phyloP scores from a whole-genome alignment of 2,113 vertebrate species.

The Orycteropus afer region DNA sequence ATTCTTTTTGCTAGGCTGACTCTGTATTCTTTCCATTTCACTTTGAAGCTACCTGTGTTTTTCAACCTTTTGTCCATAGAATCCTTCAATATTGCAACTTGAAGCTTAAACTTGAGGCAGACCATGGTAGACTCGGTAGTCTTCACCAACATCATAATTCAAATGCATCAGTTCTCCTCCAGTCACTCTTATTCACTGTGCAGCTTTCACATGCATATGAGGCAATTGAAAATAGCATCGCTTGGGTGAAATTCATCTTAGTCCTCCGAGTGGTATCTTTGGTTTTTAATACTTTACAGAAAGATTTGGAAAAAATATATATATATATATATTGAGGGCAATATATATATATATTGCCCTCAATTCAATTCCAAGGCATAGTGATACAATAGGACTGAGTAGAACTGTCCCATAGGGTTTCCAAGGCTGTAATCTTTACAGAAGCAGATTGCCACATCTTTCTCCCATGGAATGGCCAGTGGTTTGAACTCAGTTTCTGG shows the following conservation, averaged over 20 bases:
- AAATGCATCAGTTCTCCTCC: neutral
- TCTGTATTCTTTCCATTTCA: too few relatives aligned
- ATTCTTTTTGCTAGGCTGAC: too few relatives aligned
- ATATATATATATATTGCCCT: too few relatives aligned
- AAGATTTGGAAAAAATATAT: too few relatives aligned
- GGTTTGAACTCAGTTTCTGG: too few relatives aligned
- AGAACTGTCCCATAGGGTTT: too few relatives aligned
- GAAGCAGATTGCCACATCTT: neutral
- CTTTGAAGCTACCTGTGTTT: too few relatives aligned
- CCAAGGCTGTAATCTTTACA: neutral
- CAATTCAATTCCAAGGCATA: neutral
- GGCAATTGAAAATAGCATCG: neutral
- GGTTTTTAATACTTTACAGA: neutral
- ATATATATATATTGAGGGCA: too few relatives aligned
- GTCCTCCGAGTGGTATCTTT: neutral
- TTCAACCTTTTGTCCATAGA: too few relatives aligned
- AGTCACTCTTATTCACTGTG: neutral
- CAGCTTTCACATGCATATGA: neutral
- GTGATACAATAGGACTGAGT: neutral
- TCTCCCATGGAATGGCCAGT: too few relatives aligned
- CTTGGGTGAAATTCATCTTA: neutral
- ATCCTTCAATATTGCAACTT: too few relatives aligned
- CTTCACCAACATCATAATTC: neutral
- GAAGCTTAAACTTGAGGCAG: too few relatives aligned
- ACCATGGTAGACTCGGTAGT: neutral